Evolutionary conservation across 1,140 invertebrate species (phyloP).

Genomic region (Orius insidiosus): DNA sequence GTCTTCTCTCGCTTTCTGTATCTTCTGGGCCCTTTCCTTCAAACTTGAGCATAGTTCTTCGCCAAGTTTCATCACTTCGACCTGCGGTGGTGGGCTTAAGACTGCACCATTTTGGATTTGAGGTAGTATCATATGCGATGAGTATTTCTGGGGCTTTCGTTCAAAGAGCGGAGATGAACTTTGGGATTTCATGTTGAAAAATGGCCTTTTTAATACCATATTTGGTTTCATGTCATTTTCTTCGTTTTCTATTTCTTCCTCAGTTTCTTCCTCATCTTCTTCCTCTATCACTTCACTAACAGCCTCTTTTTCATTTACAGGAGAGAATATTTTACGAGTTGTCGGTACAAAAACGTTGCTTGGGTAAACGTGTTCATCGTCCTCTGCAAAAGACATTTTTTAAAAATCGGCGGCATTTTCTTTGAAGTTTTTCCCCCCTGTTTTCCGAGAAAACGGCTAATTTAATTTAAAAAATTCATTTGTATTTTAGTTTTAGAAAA

Average conservation of each 20-base stretch:
- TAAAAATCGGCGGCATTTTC: too few species aligned
- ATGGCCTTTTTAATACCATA: too few species aligned
- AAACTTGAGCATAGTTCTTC: constrained; percentile 11
- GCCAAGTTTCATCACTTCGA: constrained; percentile 1
- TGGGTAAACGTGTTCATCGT: too few species aligned
- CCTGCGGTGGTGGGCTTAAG: constrained; percentile 10
- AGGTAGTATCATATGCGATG: background rate
- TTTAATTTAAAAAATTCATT: too few species aligned
- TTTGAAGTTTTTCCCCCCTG: too few species aligned
- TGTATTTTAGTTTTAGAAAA: too few species aligned
- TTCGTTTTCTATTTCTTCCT: constrained; percentile 19
- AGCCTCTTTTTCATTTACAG: constrained; percentile 31
- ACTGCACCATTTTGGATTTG: constrained; percentile 6
- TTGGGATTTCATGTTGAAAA: background rate
- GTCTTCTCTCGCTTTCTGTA: constrained; percentile 42
- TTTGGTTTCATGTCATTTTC: constrained; percentile 16
- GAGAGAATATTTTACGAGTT: constrained; percentile 55
- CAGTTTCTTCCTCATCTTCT: background rate
- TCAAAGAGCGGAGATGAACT: constrained; percentile 14
- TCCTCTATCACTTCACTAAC: constrained; percentile 12
- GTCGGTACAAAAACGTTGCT: constrained; percentile 50
- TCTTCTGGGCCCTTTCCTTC: constrained; percentile 28
- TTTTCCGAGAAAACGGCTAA: too few species aligned
- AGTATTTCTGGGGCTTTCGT: constrained; percentile 6
- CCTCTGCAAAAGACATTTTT: too few species aligned